A percentile compares a stretch with the other conserved stretches of the same genome.
Evolutionary conservation across 1,140 invertebrate genomes (phyloP).

Genomic region (Scylla paramamosain): DNA sequence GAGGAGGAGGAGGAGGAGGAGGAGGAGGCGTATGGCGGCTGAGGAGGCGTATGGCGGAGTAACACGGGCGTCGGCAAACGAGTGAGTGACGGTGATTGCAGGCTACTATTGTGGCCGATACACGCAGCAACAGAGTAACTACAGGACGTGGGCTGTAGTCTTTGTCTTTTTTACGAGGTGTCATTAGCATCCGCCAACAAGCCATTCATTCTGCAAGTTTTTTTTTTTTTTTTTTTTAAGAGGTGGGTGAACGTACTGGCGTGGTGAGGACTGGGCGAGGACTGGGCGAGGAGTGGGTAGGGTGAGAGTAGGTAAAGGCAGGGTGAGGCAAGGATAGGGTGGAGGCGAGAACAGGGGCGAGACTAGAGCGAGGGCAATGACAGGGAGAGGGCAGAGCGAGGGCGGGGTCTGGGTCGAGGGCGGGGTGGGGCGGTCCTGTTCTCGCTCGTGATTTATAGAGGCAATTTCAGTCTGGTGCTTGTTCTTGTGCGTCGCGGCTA

Average conservation of each 20-base stretch:
- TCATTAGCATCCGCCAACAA: background rate
- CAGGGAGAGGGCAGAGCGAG: no score
- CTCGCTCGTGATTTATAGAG: background rate
- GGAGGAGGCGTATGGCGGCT: background rate
- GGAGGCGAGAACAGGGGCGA: no score
- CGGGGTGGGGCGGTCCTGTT: background rate
- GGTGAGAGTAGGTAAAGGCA: no score
- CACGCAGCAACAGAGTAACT: background rate
- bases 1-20: constrained; percentile 17
- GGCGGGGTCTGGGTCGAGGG: background rate
- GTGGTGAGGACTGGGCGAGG: no score
- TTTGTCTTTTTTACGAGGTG: background rate
- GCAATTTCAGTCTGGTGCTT: background rate
- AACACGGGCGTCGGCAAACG: background rate
- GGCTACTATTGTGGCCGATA: background rate
- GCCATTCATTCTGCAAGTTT: background rate
- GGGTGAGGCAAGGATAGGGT: no score
- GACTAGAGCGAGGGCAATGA: no score
- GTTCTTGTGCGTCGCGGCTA: background rate
- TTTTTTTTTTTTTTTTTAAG: background rate
- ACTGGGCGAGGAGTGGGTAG: no score
- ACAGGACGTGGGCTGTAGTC: background rate
- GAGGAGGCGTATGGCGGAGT: background rate
- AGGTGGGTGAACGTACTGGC: background rate
- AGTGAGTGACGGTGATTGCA: background rate